Evolutionary conservation across 2,113 vertebrate genomes (phyloP).

Genomic region (Atlantisia rogersi): DNA sequence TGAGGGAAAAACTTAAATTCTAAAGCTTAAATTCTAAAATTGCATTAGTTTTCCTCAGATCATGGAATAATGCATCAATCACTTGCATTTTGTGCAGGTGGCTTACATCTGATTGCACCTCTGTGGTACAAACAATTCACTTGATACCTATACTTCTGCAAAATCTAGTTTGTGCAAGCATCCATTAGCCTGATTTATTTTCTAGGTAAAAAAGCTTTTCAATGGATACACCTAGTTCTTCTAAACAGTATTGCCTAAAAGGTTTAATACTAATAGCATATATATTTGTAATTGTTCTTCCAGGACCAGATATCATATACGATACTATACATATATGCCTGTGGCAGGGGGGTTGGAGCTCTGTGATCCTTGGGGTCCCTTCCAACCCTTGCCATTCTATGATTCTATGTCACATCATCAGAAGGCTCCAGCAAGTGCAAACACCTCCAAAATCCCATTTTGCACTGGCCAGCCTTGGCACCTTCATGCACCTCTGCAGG

Average conservation of each 20-base stretch:
- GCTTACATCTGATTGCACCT: neutral
- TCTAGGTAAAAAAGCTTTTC: neutral
- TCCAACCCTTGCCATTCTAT: too few species aligned
- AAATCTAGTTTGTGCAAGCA: neutral
- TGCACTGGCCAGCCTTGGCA: neutral
- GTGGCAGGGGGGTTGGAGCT: too few species aligned
- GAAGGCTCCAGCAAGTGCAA: neutral
- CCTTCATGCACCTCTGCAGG: neutral
- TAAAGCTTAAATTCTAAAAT: neutral
- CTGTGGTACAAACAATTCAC: neutral
- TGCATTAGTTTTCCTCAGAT: neutral
- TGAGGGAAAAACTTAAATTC: neutral
- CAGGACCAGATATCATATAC: neutral
- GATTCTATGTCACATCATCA: neutral
- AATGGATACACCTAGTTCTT: neutral
- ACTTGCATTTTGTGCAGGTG: neutral
- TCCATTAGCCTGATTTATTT: neutral
- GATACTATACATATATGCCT: too few species aligned
- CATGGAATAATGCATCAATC: neutral
- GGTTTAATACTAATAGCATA: neutral
- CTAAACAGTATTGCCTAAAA: neutral
- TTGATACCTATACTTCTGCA: neutral
- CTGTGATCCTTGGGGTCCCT: too few species aligned
- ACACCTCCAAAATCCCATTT: neutral
- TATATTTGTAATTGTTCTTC: neutral